phyloP scores from a whole-genome alignment of 2,888 invertebrate species.

The Villa cingulata region DNA sequence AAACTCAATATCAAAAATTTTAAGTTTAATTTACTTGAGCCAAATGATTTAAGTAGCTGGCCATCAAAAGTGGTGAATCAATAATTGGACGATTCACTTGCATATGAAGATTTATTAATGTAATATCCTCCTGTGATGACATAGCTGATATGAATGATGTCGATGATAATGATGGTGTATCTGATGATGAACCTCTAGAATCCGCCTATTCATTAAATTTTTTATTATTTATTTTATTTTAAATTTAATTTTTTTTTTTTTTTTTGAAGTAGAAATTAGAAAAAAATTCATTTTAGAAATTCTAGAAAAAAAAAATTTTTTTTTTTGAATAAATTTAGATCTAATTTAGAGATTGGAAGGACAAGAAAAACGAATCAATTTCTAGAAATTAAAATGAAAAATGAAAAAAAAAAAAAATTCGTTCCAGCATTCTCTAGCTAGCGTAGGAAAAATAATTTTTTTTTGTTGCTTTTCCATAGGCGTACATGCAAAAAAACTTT shows the following conservation, averaged over 20 bases:
- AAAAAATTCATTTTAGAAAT: no score
- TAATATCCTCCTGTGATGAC: constrained; percentile 85
- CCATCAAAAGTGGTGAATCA: constrained; percentile 87
- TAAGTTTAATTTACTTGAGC: constrained; percentile 50
- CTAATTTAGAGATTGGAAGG: no score
- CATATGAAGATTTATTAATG: constrained; percentile 83
- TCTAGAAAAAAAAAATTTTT: no score
- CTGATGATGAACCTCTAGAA: constrained; percentile 50
- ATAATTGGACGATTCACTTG: constrained; percentile 85
- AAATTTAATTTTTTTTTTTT: background rate
- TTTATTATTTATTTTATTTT: background rate
- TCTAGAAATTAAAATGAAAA: no score
- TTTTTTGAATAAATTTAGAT: no score
- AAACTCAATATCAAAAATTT: constrained; percentile 20
- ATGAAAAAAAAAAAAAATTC: no score
- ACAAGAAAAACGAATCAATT: no score
- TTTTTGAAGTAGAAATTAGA: background rate
- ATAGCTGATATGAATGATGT: constrained; percentile 81
- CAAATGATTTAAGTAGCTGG: constrained; percentile 83
- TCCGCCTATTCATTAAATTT: constrained; percentile 24
- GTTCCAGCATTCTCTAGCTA: no score
- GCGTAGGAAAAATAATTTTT: no score
- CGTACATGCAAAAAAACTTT: no score
- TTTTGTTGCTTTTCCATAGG: no score
- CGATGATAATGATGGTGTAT: constrained; percentile 67